Conservation (phyloP, 2,888 invertebrate genomes). For the Trachelus iudaicus region DNA sequence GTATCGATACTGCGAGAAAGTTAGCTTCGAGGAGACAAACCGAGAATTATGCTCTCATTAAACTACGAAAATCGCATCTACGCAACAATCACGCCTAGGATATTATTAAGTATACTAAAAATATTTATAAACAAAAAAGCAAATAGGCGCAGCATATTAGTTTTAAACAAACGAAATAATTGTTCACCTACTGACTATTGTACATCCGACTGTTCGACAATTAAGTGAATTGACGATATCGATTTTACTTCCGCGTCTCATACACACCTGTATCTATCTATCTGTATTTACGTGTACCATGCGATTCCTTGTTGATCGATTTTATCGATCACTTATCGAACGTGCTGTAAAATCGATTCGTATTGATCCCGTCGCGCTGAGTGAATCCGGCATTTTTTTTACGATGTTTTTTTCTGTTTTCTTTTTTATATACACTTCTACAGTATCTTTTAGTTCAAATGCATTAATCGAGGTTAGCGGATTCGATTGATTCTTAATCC, state of each 20-base stretch:
- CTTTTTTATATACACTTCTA: conserved; percentile 18
- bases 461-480: background rate
- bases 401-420: conserved; percentile 16
- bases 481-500: background rate
- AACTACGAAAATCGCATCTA: conserved; percentile 27
- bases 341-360: conserved; percentile 3
- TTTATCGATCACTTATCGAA: background rate
- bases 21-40: background rate
- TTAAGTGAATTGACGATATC: background rate
- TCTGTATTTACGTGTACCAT: background rate
- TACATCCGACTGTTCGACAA: conserved; percentile 10
- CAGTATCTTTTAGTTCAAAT: background rate
- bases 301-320: background rate
- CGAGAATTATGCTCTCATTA: background rate
- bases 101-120: conserved; percentile 26
- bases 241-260: background rate
- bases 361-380: background rate
- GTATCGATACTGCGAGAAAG: background rate
- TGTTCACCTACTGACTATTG: conserved; percentile 23
- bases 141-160: conserved; percentile 31
- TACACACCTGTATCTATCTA: background rate
- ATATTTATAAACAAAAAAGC: conserved; percentile 15
- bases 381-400: conserved; percentile 33
- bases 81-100: conserved; percentile 29
- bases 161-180: conserved; percentile 28